Conservation (phyloP, 2,888 invertebrate genomes). For the Zonitis immaculata region DNA sequence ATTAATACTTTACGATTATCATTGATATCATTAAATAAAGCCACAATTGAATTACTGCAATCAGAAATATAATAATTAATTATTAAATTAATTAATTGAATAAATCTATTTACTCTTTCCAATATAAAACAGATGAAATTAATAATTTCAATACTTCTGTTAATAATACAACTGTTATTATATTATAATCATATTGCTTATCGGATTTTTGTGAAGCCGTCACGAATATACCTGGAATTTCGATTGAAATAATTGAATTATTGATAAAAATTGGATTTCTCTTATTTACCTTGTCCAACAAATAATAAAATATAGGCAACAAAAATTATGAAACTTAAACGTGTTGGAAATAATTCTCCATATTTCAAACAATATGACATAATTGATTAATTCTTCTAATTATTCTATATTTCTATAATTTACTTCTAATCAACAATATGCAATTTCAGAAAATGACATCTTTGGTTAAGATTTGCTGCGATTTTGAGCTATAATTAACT, state of each 20-base stretch:
- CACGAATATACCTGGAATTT: conserved; percentile 75
- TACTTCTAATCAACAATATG: too few species aligned
- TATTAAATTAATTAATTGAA: conserved; percentile 5
- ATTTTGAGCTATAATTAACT: too few species aligned
- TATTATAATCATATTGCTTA: conserved; percentile 81
- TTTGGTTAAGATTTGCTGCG: too few species aligned
- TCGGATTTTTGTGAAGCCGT: conserved; percentile 81
- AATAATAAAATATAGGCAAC: conserved; percentile 82
- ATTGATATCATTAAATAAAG: conserved; percentile 55
- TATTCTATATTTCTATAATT: too few species aligned
- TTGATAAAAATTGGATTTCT: too few species aligned
- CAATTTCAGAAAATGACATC: too few species aligned
- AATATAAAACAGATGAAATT: conserved; percentile 66
- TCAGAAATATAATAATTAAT: conserved; percentile 27
- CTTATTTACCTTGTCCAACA: conserved; percentile 75
- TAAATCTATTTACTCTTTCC: conserved; percentile 56
- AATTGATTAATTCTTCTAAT: too few species aligned
- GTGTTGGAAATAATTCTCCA: conserved; percentile 78
- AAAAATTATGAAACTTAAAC: conserved; percentile 75
- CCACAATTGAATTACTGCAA: conserved; percentile 59
- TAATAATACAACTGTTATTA: conserved; percentile 79
- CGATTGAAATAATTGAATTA: background rate
- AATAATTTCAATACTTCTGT: conserved; percentile 83
- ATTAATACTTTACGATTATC: conserved; percentile 63
- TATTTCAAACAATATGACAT: conserved; percentile 32